Percentiles rank a stretch among this genome's conserved stretches.
These are phyloP conservation scores for Aphodius sticticus DNA, from an alignment of 2,888 invertebrate genomes.

Conservation along the genomic window DNA sequence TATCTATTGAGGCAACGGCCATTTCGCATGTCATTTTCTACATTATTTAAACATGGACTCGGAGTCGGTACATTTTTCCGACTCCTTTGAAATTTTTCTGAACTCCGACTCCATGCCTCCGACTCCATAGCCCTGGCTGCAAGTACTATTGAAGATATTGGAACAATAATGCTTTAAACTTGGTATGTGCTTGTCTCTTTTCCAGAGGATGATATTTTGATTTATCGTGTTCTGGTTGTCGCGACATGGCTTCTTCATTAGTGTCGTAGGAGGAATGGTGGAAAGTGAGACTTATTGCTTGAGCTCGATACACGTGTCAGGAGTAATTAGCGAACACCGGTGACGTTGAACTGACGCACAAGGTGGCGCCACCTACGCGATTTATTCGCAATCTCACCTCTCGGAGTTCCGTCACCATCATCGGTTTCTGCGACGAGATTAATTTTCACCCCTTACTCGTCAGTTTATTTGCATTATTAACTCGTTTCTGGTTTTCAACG, in stretches of 20 bases:
- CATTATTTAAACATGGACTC: too few species aligned
- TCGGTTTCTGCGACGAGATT: background rate
- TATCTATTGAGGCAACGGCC: too few species aligned
- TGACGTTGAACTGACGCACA: background rate
- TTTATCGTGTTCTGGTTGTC: background rate
- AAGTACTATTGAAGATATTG: too few species aligned
- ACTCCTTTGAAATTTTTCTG: too few species aligned
- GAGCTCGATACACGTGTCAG: background rate
- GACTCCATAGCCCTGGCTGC: too few species aligned
- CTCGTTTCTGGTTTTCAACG: background rate
- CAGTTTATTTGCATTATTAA: background rate
- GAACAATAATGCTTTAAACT: too few species aligned
- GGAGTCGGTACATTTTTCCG: too few species aligned
- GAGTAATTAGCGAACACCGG: background rate
- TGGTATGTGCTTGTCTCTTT: background rate
- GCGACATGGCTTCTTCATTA: background rate
- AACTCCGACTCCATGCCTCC: too few species aligned
- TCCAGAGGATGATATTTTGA: background rate
- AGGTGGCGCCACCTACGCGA: constrained; percentile 4
- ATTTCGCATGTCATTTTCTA: too few species aligned
- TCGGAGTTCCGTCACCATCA: background rate
- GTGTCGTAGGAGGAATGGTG: background rate
- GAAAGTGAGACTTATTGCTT: background rate
- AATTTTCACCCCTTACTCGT: background rate
- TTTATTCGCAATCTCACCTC: background rate